A percentile compares a stretch with the other conserved stretches of the same genome.
Conservation (phyloP, 1,140 invertebrate species). For the Luehdorfia chinensis region DNA sequence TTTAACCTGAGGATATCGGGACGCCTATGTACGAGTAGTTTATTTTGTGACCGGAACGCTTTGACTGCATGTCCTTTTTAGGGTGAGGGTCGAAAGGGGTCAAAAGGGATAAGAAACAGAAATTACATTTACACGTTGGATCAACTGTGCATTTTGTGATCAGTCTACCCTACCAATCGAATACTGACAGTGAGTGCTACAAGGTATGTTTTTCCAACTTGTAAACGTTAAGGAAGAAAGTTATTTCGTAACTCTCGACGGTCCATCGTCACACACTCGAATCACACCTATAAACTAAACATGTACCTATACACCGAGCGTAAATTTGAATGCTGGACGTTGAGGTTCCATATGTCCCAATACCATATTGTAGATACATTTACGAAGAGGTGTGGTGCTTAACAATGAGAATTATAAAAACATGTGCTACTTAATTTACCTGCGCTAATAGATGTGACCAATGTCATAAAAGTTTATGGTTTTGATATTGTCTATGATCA, state of each 20-base stretch:
- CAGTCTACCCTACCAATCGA: no score
- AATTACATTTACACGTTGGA: not conserved
- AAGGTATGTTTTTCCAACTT: not conserved
- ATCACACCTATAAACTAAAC: no score
- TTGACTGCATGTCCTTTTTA: conserved; percentile 25
- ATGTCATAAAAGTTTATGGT: no score
- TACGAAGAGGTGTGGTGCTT: conserved; percentile 31
- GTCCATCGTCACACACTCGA: no score
- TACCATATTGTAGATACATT: conserved; percentile 35
- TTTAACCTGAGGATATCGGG: conserved; percentile 7
- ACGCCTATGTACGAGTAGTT: conserved; percentile 1
- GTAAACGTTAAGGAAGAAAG: no score
- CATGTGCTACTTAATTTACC: not conserved
- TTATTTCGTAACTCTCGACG: conserved; percentile 3
- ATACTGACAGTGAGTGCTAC: no score
- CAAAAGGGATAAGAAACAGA: no score
- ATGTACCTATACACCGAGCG: conserved; percentile 50
- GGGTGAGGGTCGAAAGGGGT: conserved; percentile 24
- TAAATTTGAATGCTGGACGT: conserved; percentile 64
- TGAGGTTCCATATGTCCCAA: conserved; percentile 60
- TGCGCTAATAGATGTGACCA: not conserved
- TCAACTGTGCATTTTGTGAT: no score
- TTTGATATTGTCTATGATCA: no score
- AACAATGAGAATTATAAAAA: not conserved
- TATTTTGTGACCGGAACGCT: conserved; percentile 21